These are phyloP conservation scores for Drosophila willistoni DNA, from an alignment of 1,140 invertebrate species.

Conservation along the genomic window DNA sequence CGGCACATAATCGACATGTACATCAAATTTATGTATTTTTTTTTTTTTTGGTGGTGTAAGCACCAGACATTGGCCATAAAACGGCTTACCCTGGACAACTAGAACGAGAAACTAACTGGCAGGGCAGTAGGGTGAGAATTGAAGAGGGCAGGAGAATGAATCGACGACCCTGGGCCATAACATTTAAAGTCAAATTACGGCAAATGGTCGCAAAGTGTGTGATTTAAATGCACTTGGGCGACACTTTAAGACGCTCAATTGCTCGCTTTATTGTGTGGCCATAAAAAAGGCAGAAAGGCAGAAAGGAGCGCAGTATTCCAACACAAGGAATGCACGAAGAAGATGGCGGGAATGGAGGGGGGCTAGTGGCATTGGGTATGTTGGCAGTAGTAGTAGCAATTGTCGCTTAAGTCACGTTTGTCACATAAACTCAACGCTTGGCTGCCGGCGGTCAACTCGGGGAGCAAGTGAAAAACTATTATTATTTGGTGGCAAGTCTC, in stretches of 20 bases:
- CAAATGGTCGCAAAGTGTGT: constrained; percentile 82
- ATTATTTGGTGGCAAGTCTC: constrained; percentile 73
- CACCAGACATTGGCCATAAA: constrained; percentile 73
- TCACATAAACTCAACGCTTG: constrained; percentile 77
- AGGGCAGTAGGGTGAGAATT: background rate
- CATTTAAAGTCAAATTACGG: constrained; percentile 82
- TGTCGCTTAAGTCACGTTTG: constrained; percentile 78
- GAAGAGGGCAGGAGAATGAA: constrained; percentile 27
- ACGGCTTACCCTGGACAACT: constrained; percentile 52
- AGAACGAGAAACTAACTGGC: constrained; percentile 53
- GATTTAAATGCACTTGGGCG: constrained; percentile 81
- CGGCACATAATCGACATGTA: constrained; percentile 76
- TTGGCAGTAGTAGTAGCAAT: constrained; percentile 67
- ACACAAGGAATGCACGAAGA: background rate
- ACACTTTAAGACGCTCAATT: constrained; percentile 82
- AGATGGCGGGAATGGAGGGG: background rate
- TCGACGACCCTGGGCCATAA: constrained; percentile 63
- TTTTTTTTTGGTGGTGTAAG: constrained; percentile 45
- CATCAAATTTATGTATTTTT: constrained; percentile 74
- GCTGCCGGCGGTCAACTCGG: constrained; percentile 68
- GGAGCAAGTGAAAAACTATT: constrained; percentile 80
- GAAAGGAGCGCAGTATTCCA: no score
- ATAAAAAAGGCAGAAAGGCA: constrained; percentile 60
- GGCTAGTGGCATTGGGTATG: background rate
- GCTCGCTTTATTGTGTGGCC: constrained; percentile 79